Evolutionary conservation across 2,888 invertebrate genomes (phyloP).

Genomic region (Nomada ruficornis): DNA sequence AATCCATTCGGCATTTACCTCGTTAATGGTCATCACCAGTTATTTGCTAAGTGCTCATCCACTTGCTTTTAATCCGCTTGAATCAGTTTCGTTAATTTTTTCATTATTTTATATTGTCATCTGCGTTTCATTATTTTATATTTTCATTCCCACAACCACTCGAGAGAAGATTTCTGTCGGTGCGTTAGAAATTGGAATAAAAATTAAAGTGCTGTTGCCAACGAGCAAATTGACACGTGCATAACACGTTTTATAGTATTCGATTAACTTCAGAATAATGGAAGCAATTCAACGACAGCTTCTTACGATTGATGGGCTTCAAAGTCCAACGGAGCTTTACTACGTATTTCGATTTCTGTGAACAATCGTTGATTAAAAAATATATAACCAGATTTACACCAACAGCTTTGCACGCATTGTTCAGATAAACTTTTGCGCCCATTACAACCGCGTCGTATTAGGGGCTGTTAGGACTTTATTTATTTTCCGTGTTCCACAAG

Average conservation of each 20-base stretch:
- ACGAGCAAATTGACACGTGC: neutral
- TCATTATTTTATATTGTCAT: no score
- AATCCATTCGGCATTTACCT: neutral
- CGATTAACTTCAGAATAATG: no score
- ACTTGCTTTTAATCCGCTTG: neutral
- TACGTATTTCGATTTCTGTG: no score
- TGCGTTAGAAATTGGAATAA: neutral
- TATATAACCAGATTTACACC: no score
- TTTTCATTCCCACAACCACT: neutral
- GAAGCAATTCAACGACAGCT: no score
- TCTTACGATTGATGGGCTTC: no score
- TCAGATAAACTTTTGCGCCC: no score
- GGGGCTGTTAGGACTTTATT: no score
- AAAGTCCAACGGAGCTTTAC: no score
- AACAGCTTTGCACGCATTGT: no score
- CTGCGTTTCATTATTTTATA: neutral
- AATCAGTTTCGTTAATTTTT: neutral
- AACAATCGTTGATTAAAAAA: no score
- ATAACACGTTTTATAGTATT: neutral
- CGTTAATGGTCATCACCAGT: constrained; percentile 7
- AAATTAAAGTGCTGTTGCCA: neutral
- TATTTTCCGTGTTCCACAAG: neutral
- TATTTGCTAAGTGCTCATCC: constrained; percentile 10
- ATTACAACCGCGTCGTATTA: neutral
- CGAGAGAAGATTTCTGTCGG: neutral